A percentile compares a stretch with the other conserved stretches of the same genome.
These are phyloP conservation scores for Scolopax bukidnonensis DNA, from an alignment of 2,797 vertebrate species.

Conservation along the genomic window DNA sequence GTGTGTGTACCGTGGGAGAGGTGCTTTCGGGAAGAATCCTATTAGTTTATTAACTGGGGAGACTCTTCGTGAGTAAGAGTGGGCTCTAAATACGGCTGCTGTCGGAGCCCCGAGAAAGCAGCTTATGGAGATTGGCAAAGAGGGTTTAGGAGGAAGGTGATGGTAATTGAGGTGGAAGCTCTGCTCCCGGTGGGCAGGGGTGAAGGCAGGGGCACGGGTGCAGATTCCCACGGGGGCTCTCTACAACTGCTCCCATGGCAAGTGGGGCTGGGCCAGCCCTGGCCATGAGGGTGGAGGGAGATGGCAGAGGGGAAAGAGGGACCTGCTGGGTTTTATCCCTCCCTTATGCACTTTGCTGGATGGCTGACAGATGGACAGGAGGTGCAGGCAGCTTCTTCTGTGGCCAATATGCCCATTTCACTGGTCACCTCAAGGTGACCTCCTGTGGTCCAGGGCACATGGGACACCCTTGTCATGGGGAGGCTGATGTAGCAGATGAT, in stretches of 20 bases:
- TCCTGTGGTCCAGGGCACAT: background rate
- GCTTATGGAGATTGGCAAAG: slow-evolving; percentile 56
- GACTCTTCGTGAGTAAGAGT: slow-evolving; percentile 39
- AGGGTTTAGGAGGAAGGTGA: slow-evolving; percentile 44
- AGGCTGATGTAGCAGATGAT: background rate
- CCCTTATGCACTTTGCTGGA: background rate
- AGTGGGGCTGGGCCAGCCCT: background rate
- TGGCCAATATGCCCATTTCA: rapidly evolving
- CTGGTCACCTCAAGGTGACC: background rate
- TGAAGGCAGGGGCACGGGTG: background rate
- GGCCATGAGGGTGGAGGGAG: background rate
- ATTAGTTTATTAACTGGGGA: slow-evolving; percentile 61
- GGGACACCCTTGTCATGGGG: background rate
- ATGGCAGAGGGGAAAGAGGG: background rate
- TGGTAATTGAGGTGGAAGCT: slow-evolving; percentile 49
- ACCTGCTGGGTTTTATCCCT: background rate
- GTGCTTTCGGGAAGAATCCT: slow-evolving; percentile 33
- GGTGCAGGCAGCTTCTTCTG: background rate
- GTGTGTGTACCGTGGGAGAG: background rate
- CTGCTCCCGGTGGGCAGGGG: background rate
- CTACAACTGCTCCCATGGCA: background rate
- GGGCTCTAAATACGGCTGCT: slow-evolving; percentile 35
- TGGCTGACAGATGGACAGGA: background rate
- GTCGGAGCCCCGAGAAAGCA: slow-evolving; percentile 43
- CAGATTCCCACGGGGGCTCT: background rate